phyloP scores from a whole-genome alignment of 2,888 invertebrate species.

The Xestobium rufovillosum region DNA sequence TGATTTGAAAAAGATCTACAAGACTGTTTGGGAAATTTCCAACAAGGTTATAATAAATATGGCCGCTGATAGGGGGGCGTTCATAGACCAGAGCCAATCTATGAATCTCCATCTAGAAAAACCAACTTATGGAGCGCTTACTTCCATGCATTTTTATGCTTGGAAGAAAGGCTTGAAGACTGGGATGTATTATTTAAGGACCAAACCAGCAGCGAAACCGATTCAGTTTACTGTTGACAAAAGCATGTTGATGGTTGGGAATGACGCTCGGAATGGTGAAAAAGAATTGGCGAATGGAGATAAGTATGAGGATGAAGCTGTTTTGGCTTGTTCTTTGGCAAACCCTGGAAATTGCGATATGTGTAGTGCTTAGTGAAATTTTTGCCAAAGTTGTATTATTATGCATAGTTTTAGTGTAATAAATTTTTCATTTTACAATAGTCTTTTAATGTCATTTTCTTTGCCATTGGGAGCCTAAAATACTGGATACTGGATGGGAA shows the following conservation, averaged over 20 bases:
- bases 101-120: slow-evolving; percentile 95
- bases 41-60: slow-evolving; percentile 89
- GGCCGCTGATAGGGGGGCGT: slow-evolving; percentile 97
- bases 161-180: slow-evolving; percentile 97
- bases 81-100: slow-evolving; percentile 98
- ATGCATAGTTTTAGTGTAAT: too few relatives aligned
- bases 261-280: slow-evolving; percentile 21
- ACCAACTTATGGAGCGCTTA: slow-evolving; percentile 86
- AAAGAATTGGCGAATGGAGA: slow-evolving; percentile 36
- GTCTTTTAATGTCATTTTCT: too few relatives aligned
- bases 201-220: slow-evolving; percentile 92
- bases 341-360: slow-evolving; percentile 83
- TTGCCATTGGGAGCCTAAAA: too few relatives aligned
- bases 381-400: too few relatives aligned
- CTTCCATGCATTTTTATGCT: slow-evolving; percentile 97
- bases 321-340: slow-evolving; percentile 75
- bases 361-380: slow-evolving; percentile 62
- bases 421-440: too few relatives aligned
- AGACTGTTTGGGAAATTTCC: slow-evolving; percentile 96
- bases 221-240: slow-evolving; percentile 98
- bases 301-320: slow-evolving; percentile 53
- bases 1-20: slow-evolving; percentile 79
- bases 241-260: slow-evolving; percentile 47
- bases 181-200: slow-evolving; percentile 97
- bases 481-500: too few relatives aligned